Evolutionary conservation across 2,797 vertebrate species (phyloP).

Genomic region (Galago senegalensis): DNA sequence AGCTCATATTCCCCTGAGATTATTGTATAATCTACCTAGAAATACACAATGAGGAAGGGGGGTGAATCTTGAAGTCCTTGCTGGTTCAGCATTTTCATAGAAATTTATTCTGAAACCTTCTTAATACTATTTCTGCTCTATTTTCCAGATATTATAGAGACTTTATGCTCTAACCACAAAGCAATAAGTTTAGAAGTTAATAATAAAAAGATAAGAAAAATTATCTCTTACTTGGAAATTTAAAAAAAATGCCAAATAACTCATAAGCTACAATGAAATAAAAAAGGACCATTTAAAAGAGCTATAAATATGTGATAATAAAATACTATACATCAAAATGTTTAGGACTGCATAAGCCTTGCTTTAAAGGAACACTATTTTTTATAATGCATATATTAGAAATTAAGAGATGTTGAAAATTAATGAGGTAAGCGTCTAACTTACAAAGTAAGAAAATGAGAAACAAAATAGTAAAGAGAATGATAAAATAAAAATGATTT

Average conservation of each 20-base stretch:
- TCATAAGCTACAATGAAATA: conserved; percentile 20
- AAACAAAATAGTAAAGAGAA: neutral
- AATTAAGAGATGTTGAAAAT: neutral
- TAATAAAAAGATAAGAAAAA: conserved; percentile 59
- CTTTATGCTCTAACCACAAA: conserved; percentile 33
- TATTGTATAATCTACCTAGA: neutral
- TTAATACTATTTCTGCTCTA: neutral
- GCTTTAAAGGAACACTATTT: neutral
- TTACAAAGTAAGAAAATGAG: conserved; percentile 24
- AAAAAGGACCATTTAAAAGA: conserved; percentile 13
- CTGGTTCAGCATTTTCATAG: neutral
- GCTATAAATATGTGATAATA: neutral
- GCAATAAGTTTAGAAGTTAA: conserved; percentile 55
- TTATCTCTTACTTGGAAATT: conserved; percentile 55
- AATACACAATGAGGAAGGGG: neutral
- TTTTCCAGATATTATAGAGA: conserved; percentile 36
- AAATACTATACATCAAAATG: neutral
- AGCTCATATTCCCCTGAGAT: neutral
- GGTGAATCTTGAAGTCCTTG: neutral
- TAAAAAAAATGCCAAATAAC: neutral
- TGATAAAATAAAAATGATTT: neutral
- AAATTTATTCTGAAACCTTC: conserved; percentile 28
- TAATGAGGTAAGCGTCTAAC: neutral
- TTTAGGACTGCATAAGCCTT: neutral
- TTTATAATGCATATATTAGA: neutral